Evolutionary conservation across 2,797 vertebrate species (phyloP).

Genomic region (Coracias cyanogaster): DNA sequence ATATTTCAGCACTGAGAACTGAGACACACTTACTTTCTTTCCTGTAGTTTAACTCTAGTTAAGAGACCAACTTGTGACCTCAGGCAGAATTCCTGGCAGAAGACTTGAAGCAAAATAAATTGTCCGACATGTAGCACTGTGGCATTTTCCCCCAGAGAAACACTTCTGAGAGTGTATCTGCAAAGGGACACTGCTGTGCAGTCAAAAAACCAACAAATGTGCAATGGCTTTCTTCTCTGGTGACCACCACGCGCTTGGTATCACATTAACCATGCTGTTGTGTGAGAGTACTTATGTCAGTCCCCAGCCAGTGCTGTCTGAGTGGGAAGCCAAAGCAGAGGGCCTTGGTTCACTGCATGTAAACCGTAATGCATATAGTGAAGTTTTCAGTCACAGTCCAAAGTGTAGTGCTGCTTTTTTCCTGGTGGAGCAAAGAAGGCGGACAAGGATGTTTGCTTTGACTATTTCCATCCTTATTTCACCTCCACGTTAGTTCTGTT

Average conservation of each 20-base stretch:
- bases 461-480: neutral
- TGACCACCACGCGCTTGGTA: accelerated
- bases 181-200: neutral
- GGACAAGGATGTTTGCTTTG: neutral
- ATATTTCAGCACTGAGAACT: neutral
- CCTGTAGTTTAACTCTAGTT: neutral
- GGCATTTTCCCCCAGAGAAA: neutral
- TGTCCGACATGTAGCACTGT: neutral
- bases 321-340: neutral
- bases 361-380: accelerated
- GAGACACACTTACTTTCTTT: neutral
- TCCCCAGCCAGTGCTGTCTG: neutral
- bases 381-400: neutral
- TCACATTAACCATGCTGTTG: neutral
- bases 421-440: neutral
- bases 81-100: neutral
- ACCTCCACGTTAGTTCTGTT: accelerated
- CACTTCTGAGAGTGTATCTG: neutral
- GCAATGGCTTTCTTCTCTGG: neutral
- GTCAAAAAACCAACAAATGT: neutral
- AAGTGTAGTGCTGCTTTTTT: neutral
- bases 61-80: neutral
- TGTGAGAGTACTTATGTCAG: neutral
- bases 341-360: accelerated
- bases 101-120: neutral